These are phyloP conservation scores for Whitmania pigra DNA, from an alignment of 1,140 invertebrate species.

Conservation along the genomic window DNA sequence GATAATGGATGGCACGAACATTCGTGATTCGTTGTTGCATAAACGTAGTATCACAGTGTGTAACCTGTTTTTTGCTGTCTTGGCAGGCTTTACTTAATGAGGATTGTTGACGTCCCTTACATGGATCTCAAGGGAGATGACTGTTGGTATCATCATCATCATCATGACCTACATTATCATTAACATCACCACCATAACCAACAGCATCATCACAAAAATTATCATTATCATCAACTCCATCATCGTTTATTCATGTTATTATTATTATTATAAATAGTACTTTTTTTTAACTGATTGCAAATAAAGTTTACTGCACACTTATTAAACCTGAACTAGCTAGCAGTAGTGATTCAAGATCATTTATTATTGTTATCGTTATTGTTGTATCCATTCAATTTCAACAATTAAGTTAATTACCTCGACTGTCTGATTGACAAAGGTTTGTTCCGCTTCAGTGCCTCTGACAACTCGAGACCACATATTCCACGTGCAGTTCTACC, in stretches of 20 bases:
- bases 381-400: neutral
- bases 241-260: neutral
- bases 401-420: neutral
- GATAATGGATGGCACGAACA: no score
- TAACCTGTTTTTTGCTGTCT: no score
- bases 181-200: neutral
- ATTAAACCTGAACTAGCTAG: no score
- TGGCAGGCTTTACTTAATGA: neutral
- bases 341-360: no score
- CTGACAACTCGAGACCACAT: neutral
- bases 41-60: no score
- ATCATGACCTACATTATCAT: neutral
- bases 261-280: neutral
- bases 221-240: no score
- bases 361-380: neutral
- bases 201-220: neutral
- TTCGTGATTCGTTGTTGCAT: no score
- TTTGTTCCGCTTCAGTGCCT: no score
- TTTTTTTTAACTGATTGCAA: neutral
- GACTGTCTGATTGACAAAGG: neutral
- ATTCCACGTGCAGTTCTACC: slow-evolving; percentile 1
- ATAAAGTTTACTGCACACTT: neutral
- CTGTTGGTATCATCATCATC: neutral
- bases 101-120: slow-evolving; percentile 4
- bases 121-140: neutral